A percentile compares a stretch with the other conserved stretches of the same genome.
Evolutionary conservation across 2,113 vertebrate genomes (phyloP).

Genomic region (Gymnogyps californianus): DNA sequence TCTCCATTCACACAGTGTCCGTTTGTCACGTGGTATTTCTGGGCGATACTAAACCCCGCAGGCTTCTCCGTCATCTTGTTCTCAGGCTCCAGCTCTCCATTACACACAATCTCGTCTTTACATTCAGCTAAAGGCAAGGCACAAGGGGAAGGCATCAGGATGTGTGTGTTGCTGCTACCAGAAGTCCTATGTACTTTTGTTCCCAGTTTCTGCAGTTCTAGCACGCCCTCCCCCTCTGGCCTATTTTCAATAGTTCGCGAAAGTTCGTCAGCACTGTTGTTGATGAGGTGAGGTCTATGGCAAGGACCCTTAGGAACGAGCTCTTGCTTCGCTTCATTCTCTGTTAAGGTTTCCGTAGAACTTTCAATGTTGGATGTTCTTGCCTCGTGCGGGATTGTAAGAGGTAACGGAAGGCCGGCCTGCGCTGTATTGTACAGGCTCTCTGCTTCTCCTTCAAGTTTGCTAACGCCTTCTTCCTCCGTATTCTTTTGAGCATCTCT

Average conservation of each 20-base stretch:
- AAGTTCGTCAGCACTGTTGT: conserved; percentile 41
- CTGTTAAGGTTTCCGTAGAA: conserved; percentile 85
- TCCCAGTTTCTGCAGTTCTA: conserved; percentile 65
- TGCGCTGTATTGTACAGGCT: not conserved
- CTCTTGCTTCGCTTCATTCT: conserved; percentile 76
- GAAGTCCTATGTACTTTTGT: conserved; percentile 77
- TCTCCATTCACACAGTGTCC: conserved; percentile 78
- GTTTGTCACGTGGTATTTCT: conserved; percentile 56
- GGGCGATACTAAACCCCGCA: not conserved
- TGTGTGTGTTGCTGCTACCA: conserved; percentile 61
- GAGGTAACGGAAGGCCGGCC: conserved; percentile 42
- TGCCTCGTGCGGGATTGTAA: conserved; percentile 53
- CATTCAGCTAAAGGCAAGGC: conserved; percentile 84
- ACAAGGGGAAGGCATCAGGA: conserved; percentile 77
- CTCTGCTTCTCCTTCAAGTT: conserved; percentile 19
- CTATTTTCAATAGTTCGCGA: not conserved
- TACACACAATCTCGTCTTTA: conserved; percentile 80
- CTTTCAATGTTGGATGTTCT: conserved; percentile 78
- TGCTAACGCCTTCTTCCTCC: not conserved
- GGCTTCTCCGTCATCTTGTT: conserved; percentile 67
- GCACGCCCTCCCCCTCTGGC: conserved; percentile 58
- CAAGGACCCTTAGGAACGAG: not conserved
- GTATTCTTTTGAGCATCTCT: not conserved
- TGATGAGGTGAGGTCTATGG: conserved; percentile 9
- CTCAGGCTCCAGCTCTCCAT: conserved; percentile 77